phyloP scores from a whole-genome alignment of 1,140 invertebrate species.

The Conopomorpha cramerella region DNA sequence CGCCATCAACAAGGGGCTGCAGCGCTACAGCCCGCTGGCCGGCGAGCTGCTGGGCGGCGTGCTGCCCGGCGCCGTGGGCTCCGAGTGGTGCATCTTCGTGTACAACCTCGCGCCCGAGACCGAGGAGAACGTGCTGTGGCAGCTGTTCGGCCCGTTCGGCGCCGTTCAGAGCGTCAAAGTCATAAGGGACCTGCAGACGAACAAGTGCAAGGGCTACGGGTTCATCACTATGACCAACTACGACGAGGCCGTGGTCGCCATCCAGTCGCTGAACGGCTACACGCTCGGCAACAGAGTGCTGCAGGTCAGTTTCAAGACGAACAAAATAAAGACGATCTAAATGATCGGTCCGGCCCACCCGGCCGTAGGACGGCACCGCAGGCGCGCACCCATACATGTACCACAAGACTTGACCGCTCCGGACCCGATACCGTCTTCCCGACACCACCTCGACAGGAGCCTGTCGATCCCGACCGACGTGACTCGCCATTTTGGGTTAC shows the following conservation, averaged over 20 bases:
- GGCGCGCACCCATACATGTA: conserved; percentile 50
- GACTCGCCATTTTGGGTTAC: conserved; percentile 22
- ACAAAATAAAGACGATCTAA: conserved; percentile 90
- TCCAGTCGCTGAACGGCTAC: conserved; percentile 97
- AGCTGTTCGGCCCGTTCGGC: conserved; percentile 98
- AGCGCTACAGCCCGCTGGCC: conserved; percentile 92
- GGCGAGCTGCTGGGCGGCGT: conserved; percentile 83
- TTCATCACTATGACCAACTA: conserved; percentile 99
- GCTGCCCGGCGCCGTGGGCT: conserved; percentile 58
- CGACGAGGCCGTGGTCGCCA: conserved; percentile 96
- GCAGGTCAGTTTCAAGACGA: conserved; percentile 98
- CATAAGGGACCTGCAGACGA: conserved; percentile 95
- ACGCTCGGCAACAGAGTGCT: conserved; percentile 95
- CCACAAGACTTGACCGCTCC: conserved; percentile 10
- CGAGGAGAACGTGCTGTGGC: conserved; percentile 98
- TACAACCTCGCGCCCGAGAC: conserved; percentile 98
- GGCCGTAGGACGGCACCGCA: conserved; percentile 56
- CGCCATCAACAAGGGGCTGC: conserved; percentile 66
- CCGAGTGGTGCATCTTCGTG: conserved; percentile 98
- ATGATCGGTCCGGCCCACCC: conserved; percentile 36
- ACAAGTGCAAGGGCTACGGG: conserved; percentile 99
- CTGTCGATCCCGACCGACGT: too few species aligned
- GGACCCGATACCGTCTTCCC: conserved; percentile 33
- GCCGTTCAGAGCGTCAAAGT: conserved; percentile 98
- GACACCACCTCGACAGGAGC: too few species aligned